Percentiles rank a stretch among this genome's conserved stretches.
phyloP scores from a whole-genome alignment of 2,797 vertebrate genomes.

The Sebastes vulpes region DNA sequence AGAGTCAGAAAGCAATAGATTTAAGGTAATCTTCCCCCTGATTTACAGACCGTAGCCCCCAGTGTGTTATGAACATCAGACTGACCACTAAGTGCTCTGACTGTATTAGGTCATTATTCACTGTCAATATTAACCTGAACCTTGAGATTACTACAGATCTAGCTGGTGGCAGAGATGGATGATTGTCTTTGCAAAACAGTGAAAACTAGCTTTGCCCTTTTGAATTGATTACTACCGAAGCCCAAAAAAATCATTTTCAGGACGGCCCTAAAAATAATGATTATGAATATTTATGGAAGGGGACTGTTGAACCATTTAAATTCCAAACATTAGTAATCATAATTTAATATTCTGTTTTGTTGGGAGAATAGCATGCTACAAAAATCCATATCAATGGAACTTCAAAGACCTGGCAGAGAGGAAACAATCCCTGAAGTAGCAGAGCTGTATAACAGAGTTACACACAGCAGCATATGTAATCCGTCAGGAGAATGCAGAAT shows the following conservation, averaged over 20 bases:
- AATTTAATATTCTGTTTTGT: conserved; percentile 76
- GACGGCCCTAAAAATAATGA: conserved; percentile 27
- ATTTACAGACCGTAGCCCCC: neutral
- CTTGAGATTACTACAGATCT: conserved; percentile 12
- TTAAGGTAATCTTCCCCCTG: neutral
- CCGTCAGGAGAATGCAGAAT: conserved; percentile 36
- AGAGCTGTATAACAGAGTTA: conserved; percentile 33
- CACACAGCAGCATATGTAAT: conserved; percentile 14
- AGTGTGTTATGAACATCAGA: neutral
- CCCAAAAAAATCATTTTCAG: neutral
- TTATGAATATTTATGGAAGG: conserved; percentile 74
- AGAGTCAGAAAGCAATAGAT: neutral
- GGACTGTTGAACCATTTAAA: conserved; percentile 54
- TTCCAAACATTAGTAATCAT: conserved; percentile 64
- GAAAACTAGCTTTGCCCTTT: conserved; percentile 56
- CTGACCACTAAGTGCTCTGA: conserved; percentile 22
- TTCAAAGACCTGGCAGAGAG: conserved; percentile 64
- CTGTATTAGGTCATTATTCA: conserved; percentile 30
- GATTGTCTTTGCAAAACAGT: conserved; percentile 26
- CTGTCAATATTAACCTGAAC: conserved; percentile 25
- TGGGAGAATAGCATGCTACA: conserved; percentile 41
- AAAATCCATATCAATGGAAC: conserved; percentile 61
- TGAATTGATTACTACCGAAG: neutral
- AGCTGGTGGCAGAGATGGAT: neutral
- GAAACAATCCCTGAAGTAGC: conserved; percentile 63